phyloP scores from a whole-genome alignment of 2,113 vertebrate species.

The Otis tarda region DNA sequence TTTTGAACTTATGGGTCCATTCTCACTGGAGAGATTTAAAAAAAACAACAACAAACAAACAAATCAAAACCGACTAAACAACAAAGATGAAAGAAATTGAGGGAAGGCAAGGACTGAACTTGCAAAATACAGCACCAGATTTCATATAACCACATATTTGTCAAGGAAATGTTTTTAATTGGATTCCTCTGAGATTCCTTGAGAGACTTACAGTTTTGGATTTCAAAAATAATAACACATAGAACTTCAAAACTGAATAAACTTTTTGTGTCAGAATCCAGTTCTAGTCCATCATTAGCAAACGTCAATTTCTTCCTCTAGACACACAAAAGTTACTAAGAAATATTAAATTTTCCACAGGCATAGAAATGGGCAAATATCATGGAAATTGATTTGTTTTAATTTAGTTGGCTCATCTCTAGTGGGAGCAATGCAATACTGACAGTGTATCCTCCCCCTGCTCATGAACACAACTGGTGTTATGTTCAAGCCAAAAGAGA shows the following conservation, averaged over 20 bases:
- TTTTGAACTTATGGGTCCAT: background rate
- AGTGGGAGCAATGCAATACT: background rate
- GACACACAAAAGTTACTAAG: background rate
- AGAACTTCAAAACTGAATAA: background rate
- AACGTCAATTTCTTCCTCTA: background rate
- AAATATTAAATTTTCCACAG: background rate
- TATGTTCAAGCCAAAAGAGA: background rate
- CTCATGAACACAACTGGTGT: background rate
- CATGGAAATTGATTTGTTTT: background rate
- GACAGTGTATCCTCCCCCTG: background rate
- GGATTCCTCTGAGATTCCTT: background rate
- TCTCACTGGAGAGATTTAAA: background rate
- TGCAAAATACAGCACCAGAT: background rate
- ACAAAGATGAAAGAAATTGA: background rate
- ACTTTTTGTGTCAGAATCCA: background rate
- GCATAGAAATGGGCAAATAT: background rate
- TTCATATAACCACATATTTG: background rate
- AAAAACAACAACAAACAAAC: background rate
- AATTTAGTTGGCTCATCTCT: background rate
- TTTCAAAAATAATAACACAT: background rate
- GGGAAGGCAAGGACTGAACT: background rate
- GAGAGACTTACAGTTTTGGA: background rate
- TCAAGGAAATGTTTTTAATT: background rate
- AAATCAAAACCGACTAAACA: background rate
- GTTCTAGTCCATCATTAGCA: background rate